Percentiles rank a stretch among this genome's conserved stretches.
phyloP scores from a whole-genome alignment of 2,888 invertebrate genomes.

The Lochmaea crataegi region DNA sequence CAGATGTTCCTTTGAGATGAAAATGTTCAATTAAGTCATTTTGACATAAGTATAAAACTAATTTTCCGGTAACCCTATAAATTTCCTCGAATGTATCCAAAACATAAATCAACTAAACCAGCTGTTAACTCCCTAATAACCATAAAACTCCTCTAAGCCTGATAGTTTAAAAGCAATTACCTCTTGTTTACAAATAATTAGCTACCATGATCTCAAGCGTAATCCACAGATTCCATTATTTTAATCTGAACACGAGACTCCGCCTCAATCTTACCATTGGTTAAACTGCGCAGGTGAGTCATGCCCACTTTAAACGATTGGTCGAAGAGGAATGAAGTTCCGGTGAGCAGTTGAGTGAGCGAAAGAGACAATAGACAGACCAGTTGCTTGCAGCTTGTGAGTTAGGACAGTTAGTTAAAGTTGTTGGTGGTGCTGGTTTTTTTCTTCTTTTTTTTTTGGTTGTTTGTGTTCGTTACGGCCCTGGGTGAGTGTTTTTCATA shows the following conservation, averaged over 20 bases:
- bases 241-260: conserved; percentile 56
- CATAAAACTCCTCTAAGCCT: conserved; percentile 40
- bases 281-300: conserved; percentile 39
- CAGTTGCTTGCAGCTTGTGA: conserved; percentile 62
- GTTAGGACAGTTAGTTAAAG: conserved; percentile 50
- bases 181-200: conserved; percentile 62
- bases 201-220: conserved; percentile 64
- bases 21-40: too few species aligned
- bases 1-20: too few species aligned
- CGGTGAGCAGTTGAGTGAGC: conserved; percentile 52
- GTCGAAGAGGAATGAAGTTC: conserved; percentile 51
- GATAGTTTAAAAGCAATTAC: conserved; percentile 58
- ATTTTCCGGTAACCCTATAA: too few species aligned
- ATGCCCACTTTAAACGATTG: conserved; percentile 54
- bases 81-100: too few species aligned
- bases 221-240: conserved; percentile 65
- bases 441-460: conserved; percentile 25
- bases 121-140: too few species aligned
- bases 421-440: conserved; percentile 25
- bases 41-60: too few species aligned
- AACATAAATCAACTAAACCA: too few species aligned
- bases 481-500: conserved; percentile 60
- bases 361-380: conserved; percentile 52
- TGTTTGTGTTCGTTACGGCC: conserved; percentile 54
- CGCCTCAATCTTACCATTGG: conserved; percentile 58